These are phyloP conservation scores for Podarcis raffonei DNA, from an alignment of 2,113 vertebrate species.

Conservation along the genomic window DNA sequence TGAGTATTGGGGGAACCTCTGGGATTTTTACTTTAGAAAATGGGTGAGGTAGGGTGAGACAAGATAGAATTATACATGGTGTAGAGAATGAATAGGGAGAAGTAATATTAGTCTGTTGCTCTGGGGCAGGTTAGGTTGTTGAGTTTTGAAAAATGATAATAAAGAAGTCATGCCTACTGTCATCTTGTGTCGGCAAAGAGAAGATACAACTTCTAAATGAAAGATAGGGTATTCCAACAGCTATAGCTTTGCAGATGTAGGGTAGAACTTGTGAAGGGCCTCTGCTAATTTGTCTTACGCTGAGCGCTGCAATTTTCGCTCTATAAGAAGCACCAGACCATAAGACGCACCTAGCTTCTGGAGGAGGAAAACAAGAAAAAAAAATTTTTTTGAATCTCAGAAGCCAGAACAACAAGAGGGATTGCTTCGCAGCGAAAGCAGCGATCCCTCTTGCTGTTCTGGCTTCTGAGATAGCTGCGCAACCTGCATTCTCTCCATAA, in stretches of 20 bases:
- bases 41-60: too few species aligned
- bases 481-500: too few species aligned
- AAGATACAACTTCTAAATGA: background rate
- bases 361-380: too few species aligned
- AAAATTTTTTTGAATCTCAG: too few species aligned
- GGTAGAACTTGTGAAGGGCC: background rate
- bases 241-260: background rate
- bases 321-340: too few species aligned
- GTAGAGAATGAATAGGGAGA: background rate
- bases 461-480: too few species aligned
- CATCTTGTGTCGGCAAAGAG: background rate
- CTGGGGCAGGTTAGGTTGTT: background rate
- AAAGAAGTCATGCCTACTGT: background rate
- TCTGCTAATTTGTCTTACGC: background rate
- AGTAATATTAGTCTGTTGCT: background rate
- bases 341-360: too few species aligned
- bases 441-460: too few species aligned
- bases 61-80: too few species aligned
- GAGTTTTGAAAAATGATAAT: background rate
- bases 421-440: too few species aligned
- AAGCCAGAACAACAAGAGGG: too few species aligned
- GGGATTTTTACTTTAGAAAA: too few species aligned
- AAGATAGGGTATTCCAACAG: background rate
- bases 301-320: background rate
- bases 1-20: background rate